Conservation (phyloP, 2,888 invertebrate genomes). For the Isoperla grammatica region DNA sequence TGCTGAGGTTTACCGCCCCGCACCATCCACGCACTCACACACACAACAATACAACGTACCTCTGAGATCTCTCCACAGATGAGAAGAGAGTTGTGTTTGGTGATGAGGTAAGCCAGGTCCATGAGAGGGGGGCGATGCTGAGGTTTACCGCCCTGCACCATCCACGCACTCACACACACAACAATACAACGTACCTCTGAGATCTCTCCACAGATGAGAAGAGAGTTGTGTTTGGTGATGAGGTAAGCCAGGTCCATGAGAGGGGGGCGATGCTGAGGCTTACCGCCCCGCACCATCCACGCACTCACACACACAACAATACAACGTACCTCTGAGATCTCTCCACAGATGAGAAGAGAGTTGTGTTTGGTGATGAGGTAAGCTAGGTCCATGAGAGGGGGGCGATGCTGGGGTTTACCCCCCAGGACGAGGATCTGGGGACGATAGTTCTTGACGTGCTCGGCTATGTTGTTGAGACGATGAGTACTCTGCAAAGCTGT, state of each 20-base stretch:
- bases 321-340: conserved; percentile 68
- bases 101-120: conserved; percentile 86
- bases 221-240: conserved; percentile 91
- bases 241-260: conserved; percentile 85
- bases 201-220: conserved; percentile 82
- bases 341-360: conserved; percentile 85
- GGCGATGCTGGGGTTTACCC: conserved; percentile 77
- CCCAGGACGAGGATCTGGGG: conserved; percentile 83
- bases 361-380: conserved; percentile 89
- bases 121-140: conserved; percentile 79
- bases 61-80: conserved; percentile 82
- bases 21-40: no score
- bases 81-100: conserved; percentile 87
- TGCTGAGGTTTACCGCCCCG: no score
- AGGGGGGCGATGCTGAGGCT: conserved; percentile 78
- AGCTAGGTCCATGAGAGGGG: conserved; percentile 86
- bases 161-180: no score
- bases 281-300: conserved; percentile 70
- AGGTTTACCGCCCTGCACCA: conserved; percentile 79
- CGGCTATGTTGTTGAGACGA: conserved; percentile 71
- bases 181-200: conserved; percentile 56
- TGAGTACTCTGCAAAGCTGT: conserved; percentile 82
- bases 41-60: no score
- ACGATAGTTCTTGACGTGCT: conserved; percentile 97
- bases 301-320: no score